phyloP scores from a whole-genome alignment of 2,797 vertebrate species.

The Dipus sagitta region DNA sequence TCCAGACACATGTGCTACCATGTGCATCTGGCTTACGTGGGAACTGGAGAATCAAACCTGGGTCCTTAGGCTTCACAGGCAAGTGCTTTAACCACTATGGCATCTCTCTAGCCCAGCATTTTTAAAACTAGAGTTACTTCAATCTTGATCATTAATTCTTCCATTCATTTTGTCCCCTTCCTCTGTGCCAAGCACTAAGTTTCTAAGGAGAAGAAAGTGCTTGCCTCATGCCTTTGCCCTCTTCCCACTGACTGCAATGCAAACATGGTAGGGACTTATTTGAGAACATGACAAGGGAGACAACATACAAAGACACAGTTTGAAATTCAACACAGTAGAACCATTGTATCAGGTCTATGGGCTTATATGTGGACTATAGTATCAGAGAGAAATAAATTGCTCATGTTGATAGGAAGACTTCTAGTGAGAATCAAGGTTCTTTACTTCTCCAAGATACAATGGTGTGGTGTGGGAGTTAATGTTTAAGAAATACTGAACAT shows the following conservation, averaged over 20 bases:
- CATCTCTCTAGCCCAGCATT: no score
- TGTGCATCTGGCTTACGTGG: no score
- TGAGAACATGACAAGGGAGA: background rate
- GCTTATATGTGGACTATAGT: background rate
- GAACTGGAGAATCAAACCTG: no score
- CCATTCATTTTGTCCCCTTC: background rate
- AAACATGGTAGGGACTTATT: background rate
- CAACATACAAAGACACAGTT: background rate
- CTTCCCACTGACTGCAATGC: background rate
- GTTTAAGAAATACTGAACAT: background rate
- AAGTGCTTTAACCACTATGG: no score
- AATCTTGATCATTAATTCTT: background rate
- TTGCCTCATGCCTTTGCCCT: background rate
- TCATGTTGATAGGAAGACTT: conserved; percentile 1
- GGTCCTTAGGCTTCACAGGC: no score
- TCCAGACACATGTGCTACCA: no score
- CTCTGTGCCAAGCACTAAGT: background rate
- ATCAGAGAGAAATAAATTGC: conserved; percentile 19
- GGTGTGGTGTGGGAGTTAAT: background rate
- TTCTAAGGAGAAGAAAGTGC: background rate
- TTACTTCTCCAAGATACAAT: conserved; percentile 1
- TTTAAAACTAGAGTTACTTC: background rate
- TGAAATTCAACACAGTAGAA: background rate
- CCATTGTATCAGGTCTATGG: background rate
- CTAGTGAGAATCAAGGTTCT: background rate